Base-by-base conservation (phyloP, 2,113 vertebrate genomes). In the Cheirogaleus medius region DNA sequence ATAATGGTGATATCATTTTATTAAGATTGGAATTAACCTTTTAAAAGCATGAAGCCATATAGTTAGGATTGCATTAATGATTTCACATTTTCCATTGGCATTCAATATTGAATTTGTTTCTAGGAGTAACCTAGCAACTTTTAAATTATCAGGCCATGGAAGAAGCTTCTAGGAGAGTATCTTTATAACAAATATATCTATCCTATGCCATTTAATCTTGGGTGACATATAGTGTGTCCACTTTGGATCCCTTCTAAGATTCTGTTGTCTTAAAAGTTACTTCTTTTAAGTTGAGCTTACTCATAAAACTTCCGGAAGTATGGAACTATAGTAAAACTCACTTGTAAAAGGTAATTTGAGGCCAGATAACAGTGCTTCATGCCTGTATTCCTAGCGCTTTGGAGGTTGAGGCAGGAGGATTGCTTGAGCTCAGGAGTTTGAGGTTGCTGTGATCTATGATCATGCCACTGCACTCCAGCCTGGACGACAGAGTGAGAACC, bases 201-300 rank as follows among this genome's bases (percentile, higher is more conserved):
- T 85, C 39, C 77, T 44, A 42, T 92, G 10, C 11, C 47, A 52
- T 47, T 91, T 82, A 93, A 63, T 71, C 34, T 82, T 58, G 9
- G 66, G 32, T 92, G 73, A 44, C 90, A 80, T n/a, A 10, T 52
- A n/a, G 39, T 83, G 1, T 21, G 3, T 77, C 20, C 20, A 85
- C 39, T 25, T 91, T 91, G 37, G 15, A 86, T 80, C 3, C 42
- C 23, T 85, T 76, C 6, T 84, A 86, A 86, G 64, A 94, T 82
- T 82, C 39, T 91, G 18, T 88, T 63, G 7, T 80, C 7, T 58
- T 69, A 44, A 49, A 91, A 91, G 20, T 52, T 93, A 86, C 17
- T 91, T 86, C 60, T 83, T 95, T 88, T 83, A 94, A 88, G 5
- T 93, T 93, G 32, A 91, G 34, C 25, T 89, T 91, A 90, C 15